Evolutionary conservation across 2,888 invertebrate genomes (phyloP).

Genomic region (Anagyrus pseudococci): DNA sequence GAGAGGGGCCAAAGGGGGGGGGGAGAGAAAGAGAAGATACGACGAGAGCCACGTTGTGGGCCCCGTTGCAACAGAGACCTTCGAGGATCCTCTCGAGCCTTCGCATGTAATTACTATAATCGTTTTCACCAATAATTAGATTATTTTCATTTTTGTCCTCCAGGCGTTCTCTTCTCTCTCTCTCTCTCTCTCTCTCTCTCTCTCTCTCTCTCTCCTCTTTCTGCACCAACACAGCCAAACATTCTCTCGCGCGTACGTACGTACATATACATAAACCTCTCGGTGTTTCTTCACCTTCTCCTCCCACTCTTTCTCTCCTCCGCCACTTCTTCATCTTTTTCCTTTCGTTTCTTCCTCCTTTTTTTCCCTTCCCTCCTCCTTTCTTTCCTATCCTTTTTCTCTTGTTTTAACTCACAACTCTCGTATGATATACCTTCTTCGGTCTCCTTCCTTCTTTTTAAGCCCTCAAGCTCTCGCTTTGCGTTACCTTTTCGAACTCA

Average conservation of each 20-base stretch:
- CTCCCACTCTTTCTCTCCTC: too few species aligned
- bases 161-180: conserved; percentile 31
- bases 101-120: conserved; percentile 61
- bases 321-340: too few species aligned
- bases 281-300: too few species aligned
- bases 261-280: not conserved
- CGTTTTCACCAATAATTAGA: conserved; percentile 61
- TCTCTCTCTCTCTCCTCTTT: conserved; percentile 19
- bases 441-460: too few species aligned
- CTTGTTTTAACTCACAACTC: too few species aligned
- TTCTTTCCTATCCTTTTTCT: too few species aligned
- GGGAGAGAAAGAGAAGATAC: conserved; percentile 41
- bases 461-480: conserved; percentile 36
- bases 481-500: conserved; percentile 43
- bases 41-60: too few species aligned
- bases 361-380: conserved; percentile 13
- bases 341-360: conserved; percentile 2
- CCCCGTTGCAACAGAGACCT: too few species aligned
- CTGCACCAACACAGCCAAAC: too few species aligned
- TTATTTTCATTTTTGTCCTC: conserved; percentile 56
- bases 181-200: conserved; percentile 5
- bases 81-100: too few species aligned
- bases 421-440: too few species aligned
- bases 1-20: conserved; percentile 39
- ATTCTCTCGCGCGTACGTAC: conserved; percentile 29